Evolutionary conservation across 2,888 invertebrate genomes (phyloP).

Genomic region (Arctia plantaginis): DNA sequence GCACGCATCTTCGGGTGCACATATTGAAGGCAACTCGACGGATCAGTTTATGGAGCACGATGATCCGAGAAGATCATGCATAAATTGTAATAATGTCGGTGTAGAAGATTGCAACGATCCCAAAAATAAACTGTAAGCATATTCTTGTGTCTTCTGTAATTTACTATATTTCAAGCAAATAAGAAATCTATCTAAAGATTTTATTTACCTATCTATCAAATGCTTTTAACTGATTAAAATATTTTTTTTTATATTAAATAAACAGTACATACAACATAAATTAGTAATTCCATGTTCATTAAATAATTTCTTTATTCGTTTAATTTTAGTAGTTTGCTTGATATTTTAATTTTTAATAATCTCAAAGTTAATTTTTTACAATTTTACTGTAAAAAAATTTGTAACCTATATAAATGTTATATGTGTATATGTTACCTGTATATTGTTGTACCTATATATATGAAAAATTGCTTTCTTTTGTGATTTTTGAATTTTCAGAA

Average conservation of each 20-base stretch:
- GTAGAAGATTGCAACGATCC: constrained; percentile 66
- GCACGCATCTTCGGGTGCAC: constrained; percentile 2
- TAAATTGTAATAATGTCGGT: constrained; percentile 69
- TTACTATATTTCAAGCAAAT: no score
- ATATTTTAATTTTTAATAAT: neutral
- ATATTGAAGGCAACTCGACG: constrained; percentile 20
- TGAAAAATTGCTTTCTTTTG: constrained; percentile 8
- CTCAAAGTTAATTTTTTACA: no score
- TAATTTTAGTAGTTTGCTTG: neutral
- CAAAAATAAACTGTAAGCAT: constrained; percentile 68
- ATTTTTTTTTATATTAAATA: no score
- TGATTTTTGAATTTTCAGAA: constrained; percentile 56
- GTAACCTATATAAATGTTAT: no score
- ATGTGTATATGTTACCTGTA: no score
- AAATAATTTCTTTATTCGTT: neutral
- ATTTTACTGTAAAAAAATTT: no score
- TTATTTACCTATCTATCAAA: neutral
- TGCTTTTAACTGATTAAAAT: neutral
- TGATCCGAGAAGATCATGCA: constrained; percentile 62
- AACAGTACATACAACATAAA: neutral
- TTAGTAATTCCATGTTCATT: neutral
- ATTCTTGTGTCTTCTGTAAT: neutral
- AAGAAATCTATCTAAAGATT: no score
- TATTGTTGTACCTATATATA: neutral
- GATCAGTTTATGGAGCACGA: constrained; percentile 21